Base-by-base conservation (phyloP, 2,888 invertebrate genomes). In the Idaea dimidiata region DNA sequence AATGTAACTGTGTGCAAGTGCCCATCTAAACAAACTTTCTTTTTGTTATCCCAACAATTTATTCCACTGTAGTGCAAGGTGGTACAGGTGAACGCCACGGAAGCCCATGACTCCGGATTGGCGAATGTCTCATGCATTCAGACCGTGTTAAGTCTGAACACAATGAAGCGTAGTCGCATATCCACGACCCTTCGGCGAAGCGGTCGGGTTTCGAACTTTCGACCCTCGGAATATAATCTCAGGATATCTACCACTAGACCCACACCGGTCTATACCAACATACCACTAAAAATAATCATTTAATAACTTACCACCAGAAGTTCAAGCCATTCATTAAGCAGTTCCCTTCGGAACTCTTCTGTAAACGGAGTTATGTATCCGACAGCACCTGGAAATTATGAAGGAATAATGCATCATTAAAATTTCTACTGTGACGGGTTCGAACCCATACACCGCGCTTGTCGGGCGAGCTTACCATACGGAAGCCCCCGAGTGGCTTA, bases 311-410 rank as follows among this genome's bases (percentile, higher is more conserved):
- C 89, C 72, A 87, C 79, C 62, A 94, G 82, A 53, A 93, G 83
- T 54, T 88, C 81, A 65, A 93, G 89, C 95, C 96, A 96, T 6
- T 89, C 77, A 0, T 78, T 75, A 6, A 96, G 88, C 62, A 96
- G 84, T 16, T 83, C 87, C 69, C 94, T 83, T 7, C 95, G 86
- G 71, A 94, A 95, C 58, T 91, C 90, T 72, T 95, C 95, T 0
- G 95, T 95, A 79, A 97, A 97, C 0, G 97, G 96, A 0, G 97
- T 96, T 58, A 97, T 91, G 81, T 97, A 97, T 0, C 97, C 97
- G 7, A 97, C 95, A 4, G 96, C 95, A 65, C 96, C 95, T 89
- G 87, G 6, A 18, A 32, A 58, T 17, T 55, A 16, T 2, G 10
- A 10, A 14, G 14, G 43, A 14, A 14, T 8, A 14, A 43, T 8